A percentile compares a stretch with the other conserved stretches of the same genome.
Evolutionary conservation across 2,888 invertebrate species (phyloP).

Genomic region (Nomada fucata): DNA sequence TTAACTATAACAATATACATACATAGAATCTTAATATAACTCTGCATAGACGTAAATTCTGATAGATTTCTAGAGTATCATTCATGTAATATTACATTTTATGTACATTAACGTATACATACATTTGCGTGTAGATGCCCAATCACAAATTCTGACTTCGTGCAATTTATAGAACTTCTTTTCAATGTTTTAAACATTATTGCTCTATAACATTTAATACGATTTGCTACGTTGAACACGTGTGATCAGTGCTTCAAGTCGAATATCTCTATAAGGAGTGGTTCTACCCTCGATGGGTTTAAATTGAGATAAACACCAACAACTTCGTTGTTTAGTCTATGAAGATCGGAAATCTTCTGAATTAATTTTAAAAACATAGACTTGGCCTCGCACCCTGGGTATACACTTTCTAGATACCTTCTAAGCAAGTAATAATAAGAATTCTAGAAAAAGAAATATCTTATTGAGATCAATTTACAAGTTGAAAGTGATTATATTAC

Average conservation of each 20-base stretch:
- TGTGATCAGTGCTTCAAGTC: conserved; percentile 90
- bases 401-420: conserved; percentile 93
- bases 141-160: conserved; percentile 11
- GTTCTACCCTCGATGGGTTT: conserved; percentile 96
- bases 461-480: conserved; percentile 7
- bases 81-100: conserved; percentile 27
- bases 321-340: conserved; percentile 95
- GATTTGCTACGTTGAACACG: conserved; percentile 6
- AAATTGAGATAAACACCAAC: conserved; percentile 96
- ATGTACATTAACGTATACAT: conserved; percentile 24
- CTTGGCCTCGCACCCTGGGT: conserved; percentile 94
- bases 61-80: conserved; percentile 22
- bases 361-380: conserved; percentile 94
- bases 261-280: conserved; percentile 96
- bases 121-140: conserved; percentile 9
- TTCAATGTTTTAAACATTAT: conserved; percentile 32
- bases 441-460: conserved; percentile 86
- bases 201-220: conserved; percentile 30
- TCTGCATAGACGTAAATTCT: conserved; percentile 12
- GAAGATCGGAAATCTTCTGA: conserved; percentile 95
- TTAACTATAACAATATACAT: conserved; percentile 4
- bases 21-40: conserved; percentile 11
- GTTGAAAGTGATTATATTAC: not conserved
- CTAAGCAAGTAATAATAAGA: conserved; percentile 95
- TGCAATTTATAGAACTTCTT: conserved; percentile 9